A percentile compares a stretch with the other conserved stretches of the same genome.
Evolutionary conservation across 2,888 invertebrate species (phyloP).

Genomic region (Morinoia aosen): DNA sequence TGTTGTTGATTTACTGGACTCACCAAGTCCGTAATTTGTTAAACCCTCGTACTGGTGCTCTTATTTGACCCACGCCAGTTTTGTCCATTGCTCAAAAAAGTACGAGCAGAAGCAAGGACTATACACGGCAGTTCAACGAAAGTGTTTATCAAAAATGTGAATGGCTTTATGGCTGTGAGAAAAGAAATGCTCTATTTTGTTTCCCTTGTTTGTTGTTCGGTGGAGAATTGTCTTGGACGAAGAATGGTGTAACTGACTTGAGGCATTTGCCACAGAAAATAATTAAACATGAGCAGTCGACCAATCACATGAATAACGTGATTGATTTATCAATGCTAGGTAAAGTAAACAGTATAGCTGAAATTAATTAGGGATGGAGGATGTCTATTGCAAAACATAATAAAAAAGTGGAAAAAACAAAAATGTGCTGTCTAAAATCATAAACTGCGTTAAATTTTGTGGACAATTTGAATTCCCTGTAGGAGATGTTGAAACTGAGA

Average conservation of each 20-base stretch:
- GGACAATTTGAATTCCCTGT: constrained; percentile 70
- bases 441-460: constrained; percentile 70
- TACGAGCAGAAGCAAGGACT: background rate
- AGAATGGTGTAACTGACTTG: constrained; percentile 50
- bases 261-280: constrained; percentile 53
- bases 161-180: constrained; percentile 57
- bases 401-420: constrained; percentile 70
- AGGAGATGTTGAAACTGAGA: constrained; percentile 69
- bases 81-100: too few species aligned
- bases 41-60: too few species aligned
- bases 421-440: constrained; percentile 69
- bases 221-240: constrained; percentile 53
- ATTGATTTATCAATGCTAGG: constrained; percentile 47
- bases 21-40: too few species aligned
- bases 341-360: constrained; percentile 45
- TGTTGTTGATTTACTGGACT: too few species aligned
- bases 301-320: constrained; percentile 48
- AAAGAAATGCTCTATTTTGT: constrained; percentile 54
- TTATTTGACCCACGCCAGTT: too few species aligned
- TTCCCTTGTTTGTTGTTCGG: constrained; percentile 56
- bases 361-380: constrained; percentile 13
- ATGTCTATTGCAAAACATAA: constrained; percentile 53
- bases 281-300: constrained; percentile 54
- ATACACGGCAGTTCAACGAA: background rate
- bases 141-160: constrained; percentile 50